phyloP scores from a whole-genome alignment of 2,888 invertebrate genomes.

The Caradrina kadenii region DNA sequence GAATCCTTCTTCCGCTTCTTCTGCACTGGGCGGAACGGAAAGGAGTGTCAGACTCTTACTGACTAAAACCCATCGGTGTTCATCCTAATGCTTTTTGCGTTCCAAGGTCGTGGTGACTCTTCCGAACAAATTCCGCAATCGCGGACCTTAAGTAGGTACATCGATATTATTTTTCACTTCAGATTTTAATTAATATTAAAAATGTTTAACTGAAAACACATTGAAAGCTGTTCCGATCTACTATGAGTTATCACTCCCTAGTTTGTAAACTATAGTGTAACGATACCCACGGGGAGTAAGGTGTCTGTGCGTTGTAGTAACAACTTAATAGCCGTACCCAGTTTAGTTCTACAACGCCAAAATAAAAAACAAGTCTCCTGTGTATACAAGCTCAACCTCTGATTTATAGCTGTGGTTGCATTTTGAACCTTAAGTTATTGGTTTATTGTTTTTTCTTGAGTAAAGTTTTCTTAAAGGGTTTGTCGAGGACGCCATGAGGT shows the following conservation, averaged over 20 bases:
- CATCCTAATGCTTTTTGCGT: too few species aligned
- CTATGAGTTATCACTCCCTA: constrained; percentile 44
- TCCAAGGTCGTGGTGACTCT: too few species aligned
- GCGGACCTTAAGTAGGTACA: too few species aligned
- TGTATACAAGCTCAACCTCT: constrained; percentile 31
- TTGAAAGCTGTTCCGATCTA: constrained; percentile 30
- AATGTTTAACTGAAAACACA: constrained; percentile 8
- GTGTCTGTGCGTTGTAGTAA: constrained; percentile 33
- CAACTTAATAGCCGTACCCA: constrained; percentile 47
- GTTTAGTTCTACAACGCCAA: constrained; percentile 22
- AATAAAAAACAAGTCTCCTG: constrained; percentile 39
- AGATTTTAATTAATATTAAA: too few species aligned
- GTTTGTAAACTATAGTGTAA: constrained; percentile 47
- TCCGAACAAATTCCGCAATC: too few species aligned
- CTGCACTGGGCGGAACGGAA: too few species aligned
- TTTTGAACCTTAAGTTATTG: background rate
- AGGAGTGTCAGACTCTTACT: too few species aligned
- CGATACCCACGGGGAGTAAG: constrained; percentile 45
- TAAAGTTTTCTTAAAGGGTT: background rate
- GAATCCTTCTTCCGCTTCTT: too few species aligned
- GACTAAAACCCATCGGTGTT: too few species aligned
- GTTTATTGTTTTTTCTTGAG: constrained; percentile 23
- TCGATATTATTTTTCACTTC: too few species aligned
- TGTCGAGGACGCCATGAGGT: background rate
- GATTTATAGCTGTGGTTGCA: constrained; percentile 33